Evolutionary conservation across 1,140 invertebrate genomes (phyloP).

Genomic region (Trachymyrmex cornetzi): DNA sequence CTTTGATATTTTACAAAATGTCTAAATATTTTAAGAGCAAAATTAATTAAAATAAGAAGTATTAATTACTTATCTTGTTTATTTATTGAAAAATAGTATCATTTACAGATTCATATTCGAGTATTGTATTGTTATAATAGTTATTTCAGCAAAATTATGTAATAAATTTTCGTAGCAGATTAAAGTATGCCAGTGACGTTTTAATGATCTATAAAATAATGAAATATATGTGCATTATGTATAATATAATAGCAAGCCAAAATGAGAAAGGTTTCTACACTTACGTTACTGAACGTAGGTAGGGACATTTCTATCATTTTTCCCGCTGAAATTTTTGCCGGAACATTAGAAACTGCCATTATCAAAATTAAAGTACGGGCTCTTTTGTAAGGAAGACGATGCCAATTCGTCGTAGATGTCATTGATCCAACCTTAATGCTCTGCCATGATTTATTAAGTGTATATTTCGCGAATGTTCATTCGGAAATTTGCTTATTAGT

Average conservation of each 20-base stretch:
- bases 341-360: constrained; percentile 73
- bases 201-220: constrained; percentile 52
- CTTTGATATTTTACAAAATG: neutral
- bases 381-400: constrained; percentile 61
- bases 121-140: neutral
- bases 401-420: constrained; percentile 68
- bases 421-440: constrained; percentile 59
- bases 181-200: constrained; percentile 69
- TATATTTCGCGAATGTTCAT: neutral
- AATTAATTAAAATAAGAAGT: neutral
- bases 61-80: neutral
- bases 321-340: constrained; percentile 71
- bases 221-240: neutral
- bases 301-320: constrained; percentile 72
- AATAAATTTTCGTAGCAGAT: constrained; percentile 60
- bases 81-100: neutral
- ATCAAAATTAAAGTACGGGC: constrained; percentile 71
- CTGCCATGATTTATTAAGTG: constrained; percentile 46
- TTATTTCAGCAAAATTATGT: neutral
- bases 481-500: neutral
- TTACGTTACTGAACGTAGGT: constrained; percentile 73
- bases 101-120: constrained; percentile 2
- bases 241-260: neutral
- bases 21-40: neutral
- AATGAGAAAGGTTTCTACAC: constrained; percentile 40